These are phyloP conservation scores for Catocala fraxini DNA, from an alignment of 2,888 invertebrate species.

Conservation along the genomic window DNA sequence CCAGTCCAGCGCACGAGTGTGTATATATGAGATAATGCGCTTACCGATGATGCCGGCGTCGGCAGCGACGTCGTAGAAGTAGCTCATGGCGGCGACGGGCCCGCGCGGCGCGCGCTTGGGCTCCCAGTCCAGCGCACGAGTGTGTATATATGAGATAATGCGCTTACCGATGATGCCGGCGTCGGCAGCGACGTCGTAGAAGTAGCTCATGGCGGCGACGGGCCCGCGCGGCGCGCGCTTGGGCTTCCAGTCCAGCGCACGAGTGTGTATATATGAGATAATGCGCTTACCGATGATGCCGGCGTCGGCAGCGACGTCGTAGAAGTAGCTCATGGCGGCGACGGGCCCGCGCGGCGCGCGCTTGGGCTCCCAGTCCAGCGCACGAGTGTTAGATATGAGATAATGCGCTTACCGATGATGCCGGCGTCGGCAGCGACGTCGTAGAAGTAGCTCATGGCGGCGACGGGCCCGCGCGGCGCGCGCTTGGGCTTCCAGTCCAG, in stretches of 20 bases:
- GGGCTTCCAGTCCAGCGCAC: conserved; percentile 84
- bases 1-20: conserved; percentile 49
- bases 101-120: conserved; percentile 89
- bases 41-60: conserved; percentile 93
- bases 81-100: conserved; percentile 93
- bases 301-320: conserved; percentile 96
- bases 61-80: conserved; percentile 97
- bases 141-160: too few relatives aligned
- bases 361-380: conserved; percentile 80
- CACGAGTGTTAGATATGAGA: too few relatives aligned
- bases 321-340: conserved; percentile 97
- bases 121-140: conserved; percentile 77
- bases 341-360: conserved; percentile 89
- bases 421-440: conserved; percentile 96
- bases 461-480: conserved; percentile 88
- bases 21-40: conserved; percentile 14
- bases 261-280: too few relatives aligned
- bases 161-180: conserved; percentile 91
- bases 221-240: conserved; percentile 89
- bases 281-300: conserved; percentile 90
- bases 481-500: conserved; percentile 87
- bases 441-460: conserved; percentile 97
- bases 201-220: conserved; percentile 95
- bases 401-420: conserved; percentile 88
- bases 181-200: conserved; percentile 97